Evolutionary conservation across 1,140 invertebrate genomes (phyloP), one percentile per base, ranked within the genome.

Genomic region (Saccostrea cuccullata): DNA sequence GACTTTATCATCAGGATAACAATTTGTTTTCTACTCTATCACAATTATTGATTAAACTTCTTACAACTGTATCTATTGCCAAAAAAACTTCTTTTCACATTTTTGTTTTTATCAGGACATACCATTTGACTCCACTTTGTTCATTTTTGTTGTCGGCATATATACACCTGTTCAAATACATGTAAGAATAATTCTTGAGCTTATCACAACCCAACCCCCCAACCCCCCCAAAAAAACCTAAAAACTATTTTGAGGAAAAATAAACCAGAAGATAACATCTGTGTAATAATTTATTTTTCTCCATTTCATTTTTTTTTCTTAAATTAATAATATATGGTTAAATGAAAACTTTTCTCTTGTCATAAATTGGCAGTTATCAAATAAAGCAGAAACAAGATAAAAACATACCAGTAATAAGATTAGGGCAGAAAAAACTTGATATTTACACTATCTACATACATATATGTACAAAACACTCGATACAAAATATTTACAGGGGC

Each of bases 241-340:
- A n/a, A n/a, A 17, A 15, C 17, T 64, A 17, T 20, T 64, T 20
- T 17, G 4, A 17, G 58, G 47, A 47, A 64, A 64, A 64, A 64
- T 64, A 17, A 47, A n/a, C 17, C 5, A 77, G 70, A 40, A 77
- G 30, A 77, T 30, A 40, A 36, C 26, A 26, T 36, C 26, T 77
- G 70, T 77, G 70, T 30, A 77, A 77, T 77, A 77, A 77, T 77
- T 77, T 77, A 77, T 17, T 77, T 30, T 77, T 67, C 30, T 23
- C 23, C 70, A 30, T 77, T 77, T 77, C 26, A 77, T 77, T 36
- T 73, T 13, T 73, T n/a, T 77, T 77, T 77, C 70, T 30, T 13
- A 77, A 30, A 77, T 77, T 30, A 64, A 20, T 30, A 64, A 20
- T 77, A 77, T 15, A n/a, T 23, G 23, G 70, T 30, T 77, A 26